phyloP scores from a whole-genome alignment of 2,888 invertebrate genomes.

The Antheraea assamensis region DNA sequence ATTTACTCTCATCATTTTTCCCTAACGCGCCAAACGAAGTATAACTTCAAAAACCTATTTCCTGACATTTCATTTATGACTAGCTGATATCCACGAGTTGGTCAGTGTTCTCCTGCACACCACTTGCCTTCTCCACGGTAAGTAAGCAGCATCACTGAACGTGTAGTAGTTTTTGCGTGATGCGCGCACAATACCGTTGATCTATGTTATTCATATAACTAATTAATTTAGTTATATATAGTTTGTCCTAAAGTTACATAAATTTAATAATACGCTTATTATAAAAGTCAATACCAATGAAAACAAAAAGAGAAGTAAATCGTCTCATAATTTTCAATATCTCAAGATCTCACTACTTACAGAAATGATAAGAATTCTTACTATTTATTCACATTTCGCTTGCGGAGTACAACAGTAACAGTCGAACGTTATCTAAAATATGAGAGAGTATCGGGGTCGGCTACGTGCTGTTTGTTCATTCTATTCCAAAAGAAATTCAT shows the following conservation, averaged over 20 bases:
- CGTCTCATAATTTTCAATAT: conserved; percentile 45
- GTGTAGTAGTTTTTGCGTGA: too few species aligned
- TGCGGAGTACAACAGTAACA: conserved; percentile 56
- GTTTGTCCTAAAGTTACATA: not conserved
- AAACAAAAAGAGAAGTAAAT: not conserved
- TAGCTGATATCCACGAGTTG: too few species aligned
- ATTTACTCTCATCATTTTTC: too few species aligned
- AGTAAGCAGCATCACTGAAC: too few species aligned
- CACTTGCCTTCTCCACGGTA: too few species aligned
- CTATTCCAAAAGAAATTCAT: conserved; percentile 75
- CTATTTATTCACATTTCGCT: conserved; percentile 65
- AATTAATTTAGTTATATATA: not conserved
- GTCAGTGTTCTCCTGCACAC: too few species aligned
- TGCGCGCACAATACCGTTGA: too few species aligned
- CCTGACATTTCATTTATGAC: too few species aligned
- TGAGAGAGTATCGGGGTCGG: conserved; percentile 63
- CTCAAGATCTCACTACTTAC: conserved; percentile 45
- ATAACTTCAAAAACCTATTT: too few species aligned
- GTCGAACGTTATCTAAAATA: conserved; percentile 76
- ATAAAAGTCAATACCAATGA: not conserved
- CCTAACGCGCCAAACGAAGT: too few species aligned
- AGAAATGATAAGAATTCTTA: conserved; percentile 62
- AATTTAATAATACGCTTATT: not conserved
- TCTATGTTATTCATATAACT: too few species aligned
- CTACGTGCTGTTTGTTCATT: conserved; percentile 58